These are phyloP conservation scores for Parnassius smintheus DNA, from an alignment of 2,888 invertebrate genomes.

Conservation along the genomic window DNA sequence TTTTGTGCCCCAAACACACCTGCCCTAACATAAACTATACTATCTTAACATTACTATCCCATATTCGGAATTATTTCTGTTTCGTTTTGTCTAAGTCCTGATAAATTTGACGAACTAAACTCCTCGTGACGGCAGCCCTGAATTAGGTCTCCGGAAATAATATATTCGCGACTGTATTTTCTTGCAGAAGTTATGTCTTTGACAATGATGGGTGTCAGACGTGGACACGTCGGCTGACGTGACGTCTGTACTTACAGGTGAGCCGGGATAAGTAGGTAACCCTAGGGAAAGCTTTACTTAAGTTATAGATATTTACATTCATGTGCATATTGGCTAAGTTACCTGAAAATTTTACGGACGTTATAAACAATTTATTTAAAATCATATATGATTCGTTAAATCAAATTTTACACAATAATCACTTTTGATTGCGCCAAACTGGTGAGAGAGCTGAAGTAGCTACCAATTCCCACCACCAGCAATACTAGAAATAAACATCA, in stretches of 20 bases:
- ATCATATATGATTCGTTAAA: no score
- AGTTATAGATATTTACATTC: conserved; percentile 1
- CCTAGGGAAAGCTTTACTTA: conserved; percentile 6
- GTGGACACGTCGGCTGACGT: conserved; percentile 41
- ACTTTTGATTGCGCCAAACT: no score
- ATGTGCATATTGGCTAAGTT: not conserved
- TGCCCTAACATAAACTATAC: no score
- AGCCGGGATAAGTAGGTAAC: conserved; percentile 30
- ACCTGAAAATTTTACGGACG: no score
- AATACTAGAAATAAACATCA: no score
- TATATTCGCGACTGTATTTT: conserved; percentile 51
- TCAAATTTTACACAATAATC: no score
- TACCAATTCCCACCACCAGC: no score
- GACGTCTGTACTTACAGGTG: conserved; percentile 31
- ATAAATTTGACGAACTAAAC: conserved; percentile 64
- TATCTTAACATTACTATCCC: no score
- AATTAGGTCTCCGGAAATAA: conserved; percentile 59
- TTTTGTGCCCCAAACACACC: no score
- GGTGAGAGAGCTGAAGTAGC: no score
- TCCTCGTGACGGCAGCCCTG: conserved; percentile 53
- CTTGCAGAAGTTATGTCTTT: conserved; percentile 48
- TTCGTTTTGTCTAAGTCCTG: conserved; percentile 49
- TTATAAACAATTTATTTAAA: no score
- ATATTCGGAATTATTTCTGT: no score
- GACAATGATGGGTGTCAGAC: conserved; percentile 56